phyloP scores from a whole-genome alignment of 2,797 vertebrate genomes.

The Coregonus suidteri region DNA sequence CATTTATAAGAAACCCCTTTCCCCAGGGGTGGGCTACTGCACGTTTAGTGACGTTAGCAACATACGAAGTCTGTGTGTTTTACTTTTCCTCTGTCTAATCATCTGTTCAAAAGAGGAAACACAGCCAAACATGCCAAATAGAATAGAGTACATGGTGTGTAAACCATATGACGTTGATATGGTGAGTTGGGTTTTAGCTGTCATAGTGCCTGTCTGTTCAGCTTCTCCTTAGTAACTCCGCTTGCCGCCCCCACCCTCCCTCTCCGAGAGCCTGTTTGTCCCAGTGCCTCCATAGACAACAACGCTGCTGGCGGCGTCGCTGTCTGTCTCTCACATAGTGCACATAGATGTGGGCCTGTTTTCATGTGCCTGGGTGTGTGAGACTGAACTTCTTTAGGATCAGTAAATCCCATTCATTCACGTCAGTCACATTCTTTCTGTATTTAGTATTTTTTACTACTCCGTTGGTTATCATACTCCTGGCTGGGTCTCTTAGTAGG shows the following conservation, averaged over 20 bases:
- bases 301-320: conserved; percentile 75
- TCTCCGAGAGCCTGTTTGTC: conserved; percentile 15
- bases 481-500: not conserved
- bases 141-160: conserved; percentile 45
- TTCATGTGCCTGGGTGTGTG: conserved; percentile 27
- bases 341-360: conserved; percentile 35
- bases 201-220: conserved; percentile 20
- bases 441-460: conserved; percentile 6
- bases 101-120: conserved; percentile 56
- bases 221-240: conserved; percentile 4
- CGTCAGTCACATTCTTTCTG: not conserved
- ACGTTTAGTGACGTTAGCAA: not conserved
- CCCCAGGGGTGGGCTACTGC: not conserved
- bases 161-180: conserved; percentile 13
- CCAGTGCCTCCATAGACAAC: conserved; percentile 44
- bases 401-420: not conserved
- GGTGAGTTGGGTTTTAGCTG: not conserved
- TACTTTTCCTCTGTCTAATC: conserved; percentile 28
- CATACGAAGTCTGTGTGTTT: conserved; percentile 13
- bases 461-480: not conserved
- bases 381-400: conserved; percentile 49
- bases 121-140: conserved; percentile 62
- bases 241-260: not conserved
- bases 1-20: conserved; percentile 45
- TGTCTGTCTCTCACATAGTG: conserved; percentile 14